Evolutionary conservation across 2,888 invertebrate species (phyloP).

Genomic region (Dryomyza anilis): DNA sequence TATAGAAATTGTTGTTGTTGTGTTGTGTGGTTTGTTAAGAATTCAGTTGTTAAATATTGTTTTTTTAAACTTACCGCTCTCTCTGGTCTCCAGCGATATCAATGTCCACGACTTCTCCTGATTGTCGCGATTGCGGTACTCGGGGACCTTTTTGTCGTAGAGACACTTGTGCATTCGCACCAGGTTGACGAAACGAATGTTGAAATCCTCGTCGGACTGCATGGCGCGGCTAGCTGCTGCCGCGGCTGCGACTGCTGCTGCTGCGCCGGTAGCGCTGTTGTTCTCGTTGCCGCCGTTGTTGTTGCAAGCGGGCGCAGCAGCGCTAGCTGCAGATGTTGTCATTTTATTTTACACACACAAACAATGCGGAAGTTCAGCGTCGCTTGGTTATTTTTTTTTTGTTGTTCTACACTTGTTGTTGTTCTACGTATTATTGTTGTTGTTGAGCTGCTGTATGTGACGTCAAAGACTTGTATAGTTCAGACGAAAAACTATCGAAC

Average conservation of each 20-base stretch:
- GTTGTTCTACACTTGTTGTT: slow-evolving; percentile 24
- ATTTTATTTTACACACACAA: too few species aligned
- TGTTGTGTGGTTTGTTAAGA: neutral
- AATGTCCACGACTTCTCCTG: slow-evolving; percentile 60
- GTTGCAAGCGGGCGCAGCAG: slow-evolving; percentile 24
- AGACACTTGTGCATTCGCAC: slow-evolving; percentile 63
- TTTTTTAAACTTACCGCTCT: slow-evolving; percentile 52
- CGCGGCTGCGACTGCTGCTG: slow-evolving; percentile 13
- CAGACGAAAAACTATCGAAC: too few species aligned
- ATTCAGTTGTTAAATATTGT: neutral
- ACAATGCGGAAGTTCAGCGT: slow-evolving; percentile 21
- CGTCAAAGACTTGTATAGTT: neutral
- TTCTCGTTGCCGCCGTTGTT: too few species aligned
- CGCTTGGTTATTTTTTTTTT: slow-evolving; percentile 31
- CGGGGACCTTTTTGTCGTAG: slow-evolving; percentile 62
- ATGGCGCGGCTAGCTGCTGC: slow-evolving; percentile 49
- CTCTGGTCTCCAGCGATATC: slow-evolving; percentile 57
- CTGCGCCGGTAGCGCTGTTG: slow-evolving; percentile 16
- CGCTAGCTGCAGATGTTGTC: slow-evolving; percentile 1
- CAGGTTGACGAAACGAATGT: slow-evolving; percentile 63
- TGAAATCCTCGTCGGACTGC: slow-evolving; percentile 62
- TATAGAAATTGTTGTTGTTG: slow-evolving; percentile 5
- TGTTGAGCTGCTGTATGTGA: slow-evolving; percentile 15
- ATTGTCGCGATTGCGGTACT: slow-evolving; percentile 61
- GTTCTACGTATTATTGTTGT: slow-evolving; percentile 27